Base-by-base conservation (phyloP, 2,888 invertebrate genomes). In the Caradrina kadenii region DNA sequence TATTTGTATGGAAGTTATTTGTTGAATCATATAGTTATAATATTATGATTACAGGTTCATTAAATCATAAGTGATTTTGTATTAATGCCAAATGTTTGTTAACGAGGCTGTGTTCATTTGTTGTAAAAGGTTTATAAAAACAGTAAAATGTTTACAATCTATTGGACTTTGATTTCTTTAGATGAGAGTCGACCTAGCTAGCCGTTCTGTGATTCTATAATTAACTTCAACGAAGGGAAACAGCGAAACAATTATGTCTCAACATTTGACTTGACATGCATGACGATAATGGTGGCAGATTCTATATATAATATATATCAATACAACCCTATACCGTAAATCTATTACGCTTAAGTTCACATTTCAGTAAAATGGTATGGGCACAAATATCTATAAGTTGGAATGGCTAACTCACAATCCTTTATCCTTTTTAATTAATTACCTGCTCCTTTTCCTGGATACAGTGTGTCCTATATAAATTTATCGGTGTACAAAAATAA, bases 101-200 rank as follows among this genome's bases (percentile, higher is more conserved):
- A 86, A 81, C 74, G 80, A 88, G 87, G 87, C 88, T 89, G 88
- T 89, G 89, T 86, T 86, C 81, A 86, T 78, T 79, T 83, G 85
- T 85, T 88, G 86, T 86, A 86, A 85, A 86, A 84, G 76, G 60
- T 84, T 86, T 84, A 84, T 85, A 86, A 84, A 85, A 88, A 89
- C 86, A 88, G 88, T 84, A 89, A 88, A 89, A 83, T 81, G 76
- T 86, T 88, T 85, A 84, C 82, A 76, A 77, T 82, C 64, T 77
- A 68, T 76, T 76, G 86, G 87, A 64, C 77, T 89, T 87, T 89
- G 67, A 88, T 89, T 89, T 86, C 70, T 63, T 63, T 78, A 56
- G 53, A 61, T 64, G 50, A 72, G 39, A 62, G 52, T 65, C 55
- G 63, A 79, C 74, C 69, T 80, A 22, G 61, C 63, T 50, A 60